phyloP scores from a whole-genome alignment of 2,113 vertebrate species.

The Micromys minutus region DNA sequence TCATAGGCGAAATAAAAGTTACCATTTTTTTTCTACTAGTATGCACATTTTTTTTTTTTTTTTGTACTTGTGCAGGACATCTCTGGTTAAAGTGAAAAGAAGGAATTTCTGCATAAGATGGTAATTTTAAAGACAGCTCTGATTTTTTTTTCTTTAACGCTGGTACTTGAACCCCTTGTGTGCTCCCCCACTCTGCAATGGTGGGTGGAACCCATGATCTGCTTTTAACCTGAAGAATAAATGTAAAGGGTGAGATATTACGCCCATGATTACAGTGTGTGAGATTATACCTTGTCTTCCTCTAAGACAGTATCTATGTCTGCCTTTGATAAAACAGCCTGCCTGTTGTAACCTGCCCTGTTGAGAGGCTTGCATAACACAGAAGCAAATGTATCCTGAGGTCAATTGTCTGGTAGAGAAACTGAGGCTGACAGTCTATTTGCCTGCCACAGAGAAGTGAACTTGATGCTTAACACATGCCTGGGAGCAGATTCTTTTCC shows the following conservation, averaged over 20 bases:
- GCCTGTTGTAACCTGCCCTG: background rate
- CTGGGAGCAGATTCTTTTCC: background rate
- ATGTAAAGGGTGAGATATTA: background rate
- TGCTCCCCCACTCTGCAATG: background rate
- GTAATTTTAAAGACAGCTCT: background rate
- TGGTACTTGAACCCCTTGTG: fast-evolving
- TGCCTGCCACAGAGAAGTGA: fast-evolving
- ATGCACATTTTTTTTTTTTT: background rate
- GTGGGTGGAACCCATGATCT: background rate
- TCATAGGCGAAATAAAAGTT: background rate
- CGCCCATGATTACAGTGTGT: background rate
- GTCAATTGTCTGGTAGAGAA: background rate
- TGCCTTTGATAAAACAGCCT: background rate
- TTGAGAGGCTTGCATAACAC: background rate
- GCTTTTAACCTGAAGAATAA: background rate
- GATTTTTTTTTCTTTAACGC: background rate
- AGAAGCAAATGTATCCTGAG: background rate
- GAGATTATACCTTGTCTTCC: background rate
- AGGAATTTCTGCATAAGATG: too few species aligned
- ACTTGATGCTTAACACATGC: background rate
- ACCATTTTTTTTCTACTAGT: background rate
- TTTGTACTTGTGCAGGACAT: background rate
- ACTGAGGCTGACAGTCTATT: background rate
- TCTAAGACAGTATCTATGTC: background rate
- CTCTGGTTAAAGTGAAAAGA: background rate